phyloP scores from a whole-genome alignment of 2,797 vertebrate species.

The Hemibagrus guttatus region DNA sequence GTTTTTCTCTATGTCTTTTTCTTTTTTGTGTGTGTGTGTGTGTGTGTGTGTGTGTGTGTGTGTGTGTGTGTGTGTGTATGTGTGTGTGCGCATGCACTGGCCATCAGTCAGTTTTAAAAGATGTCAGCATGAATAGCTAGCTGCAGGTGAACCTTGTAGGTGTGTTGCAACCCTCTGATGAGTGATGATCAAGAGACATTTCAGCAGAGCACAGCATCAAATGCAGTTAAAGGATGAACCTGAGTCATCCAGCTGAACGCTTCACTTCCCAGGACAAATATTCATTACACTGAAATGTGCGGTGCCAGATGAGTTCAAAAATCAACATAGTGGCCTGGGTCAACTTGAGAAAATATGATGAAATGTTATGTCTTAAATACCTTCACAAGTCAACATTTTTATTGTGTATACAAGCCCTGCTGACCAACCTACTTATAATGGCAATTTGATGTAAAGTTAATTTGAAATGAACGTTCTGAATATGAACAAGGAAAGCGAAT shows the following conservation, averaged over 20 bases:
- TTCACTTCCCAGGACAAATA: constrained; percentile 55
- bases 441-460: background rate
- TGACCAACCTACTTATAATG: background rate
- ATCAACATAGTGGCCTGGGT: constrained; percentile 44
- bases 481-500: background rate
- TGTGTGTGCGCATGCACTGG: constrained; percentile 20
- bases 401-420: background rate
- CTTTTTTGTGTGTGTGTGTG: background rate
- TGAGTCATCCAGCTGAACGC: constrained; percentile 46
- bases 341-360: constrained; percentile 20
- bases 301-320: constrained; percentile 42
- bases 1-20: background rate
- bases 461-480: background rate
- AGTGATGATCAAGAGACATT: constrained; percentile 54
- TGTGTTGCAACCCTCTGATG: constrained; percentile 48
- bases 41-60: constrained; percentile 17
- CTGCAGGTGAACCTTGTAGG: constrained; percentile 55
- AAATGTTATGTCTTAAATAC: constrained; percentile 20
- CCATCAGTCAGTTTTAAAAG: constrained; percentile 44
- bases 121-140: constrained; percentile 53
- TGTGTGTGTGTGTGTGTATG: constrained; percentile 12
- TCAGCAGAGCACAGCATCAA: constrained; percentile 47
- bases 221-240: constrained; percentile 50
- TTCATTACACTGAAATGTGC: constrained; percentile 49
- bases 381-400: background rate